Base-by-base conservation (phyloP, 53 echinoderm and acorn worm genomes). In the Antedon mediterranea region DNA sequence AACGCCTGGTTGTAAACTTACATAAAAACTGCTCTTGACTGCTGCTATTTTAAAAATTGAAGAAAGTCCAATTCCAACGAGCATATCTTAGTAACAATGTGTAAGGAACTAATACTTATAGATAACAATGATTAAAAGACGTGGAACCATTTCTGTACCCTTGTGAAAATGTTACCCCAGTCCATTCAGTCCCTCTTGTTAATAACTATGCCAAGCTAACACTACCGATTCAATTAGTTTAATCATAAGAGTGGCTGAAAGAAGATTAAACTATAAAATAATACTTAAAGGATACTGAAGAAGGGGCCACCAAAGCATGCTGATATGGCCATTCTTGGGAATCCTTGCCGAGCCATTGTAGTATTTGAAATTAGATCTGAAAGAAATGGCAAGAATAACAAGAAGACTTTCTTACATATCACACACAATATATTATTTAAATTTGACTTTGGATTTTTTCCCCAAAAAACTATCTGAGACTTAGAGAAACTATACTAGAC, bases 261-360 rank as follows among this genome's bases (percentile, higher is more conserved):
- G 28, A n/a, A n/a, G n/a, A n/a, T 78, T 43, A 32, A 32, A 34
- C 18, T 20, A 31, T 0, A 28, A 84, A 31, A 43, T 72, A 71
- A 31, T 79, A 37, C 57, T 8, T 11, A 83, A 94, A 89, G 91
- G 95, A 94, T 94, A 94, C 95, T 94, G 84, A 94, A 94, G 31
- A 94, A 78, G 4, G 95, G 95, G 73, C 95, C 95, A 73, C 95
- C 95, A 80, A 94, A 94, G 78, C 95, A 94, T 2, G 95, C 95
- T 76, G 95, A 87, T 70, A 94, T 89, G 2, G 89, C 95, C 95
- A 94, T 94, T 23, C 81, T 89, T 15, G 95, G 95, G 41, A 89
- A 94, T 7, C 95, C 95, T 75, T 94, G 95, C 79, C 85, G 91
- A 32, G 95, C 95, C 77, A 94, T 89, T 28, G 95, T 79, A 0